Percentiles rank a stretch among this genome's conserved stretches.
These are phyloP conservation scores for Apodemus speciosus DNA, from an alignment of 2,113 vertebrate species.

Conservation along the genomic window DNA sequence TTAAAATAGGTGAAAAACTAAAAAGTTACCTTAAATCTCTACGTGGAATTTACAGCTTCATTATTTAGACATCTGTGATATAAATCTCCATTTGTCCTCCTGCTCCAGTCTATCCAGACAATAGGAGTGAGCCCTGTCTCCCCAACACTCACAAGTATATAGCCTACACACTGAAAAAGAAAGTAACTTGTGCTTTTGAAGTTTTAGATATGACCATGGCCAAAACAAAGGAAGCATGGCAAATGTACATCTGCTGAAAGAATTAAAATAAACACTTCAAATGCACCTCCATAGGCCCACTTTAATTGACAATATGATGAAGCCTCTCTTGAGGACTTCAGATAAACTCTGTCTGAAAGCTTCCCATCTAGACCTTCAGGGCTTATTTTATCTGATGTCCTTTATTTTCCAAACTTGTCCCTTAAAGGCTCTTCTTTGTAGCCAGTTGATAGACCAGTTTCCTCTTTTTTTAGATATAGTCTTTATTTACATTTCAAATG, in stretches of 20 bases:
- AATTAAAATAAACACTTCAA: not conserved
- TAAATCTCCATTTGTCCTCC: not conserved
- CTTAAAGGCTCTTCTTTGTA: not conserved
- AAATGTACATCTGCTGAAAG: constrained; percentile 25
- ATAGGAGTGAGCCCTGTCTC: not conserved
- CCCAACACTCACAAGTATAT: not conserved
- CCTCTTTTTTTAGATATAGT: no score
- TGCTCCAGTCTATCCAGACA: not conserved
- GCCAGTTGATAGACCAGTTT: not conserved
- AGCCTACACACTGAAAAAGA: not conserved
- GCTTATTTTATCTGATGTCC: not conserved
- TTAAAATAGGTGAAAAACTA: constrained; percentile 22
- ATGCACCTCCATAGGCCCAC: not conserved
- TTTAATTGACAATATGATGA: not conserved
- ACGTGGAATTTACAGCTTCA: constrained; percentile 11
- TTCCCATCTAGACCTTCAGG: not conserved
- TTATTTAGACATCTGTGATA: not conserved
- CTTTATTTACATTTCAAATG: no score
- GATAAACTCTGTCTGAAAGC: not conserved
- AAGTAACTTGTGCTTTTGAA: not conserved
- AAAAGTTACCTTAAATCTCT: constrained; percentile 33
- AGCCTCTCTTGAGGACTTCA: not conserved
- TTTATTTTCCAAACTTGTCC: constrained; percentile 33
- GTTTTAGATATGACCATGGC: not conserved
- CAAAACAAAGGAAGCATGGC: not conserved